phyloP scores from a whole-genome alignment of 2,797 vertebrate genomes.

The Tiaroga cobitis region DNA sequence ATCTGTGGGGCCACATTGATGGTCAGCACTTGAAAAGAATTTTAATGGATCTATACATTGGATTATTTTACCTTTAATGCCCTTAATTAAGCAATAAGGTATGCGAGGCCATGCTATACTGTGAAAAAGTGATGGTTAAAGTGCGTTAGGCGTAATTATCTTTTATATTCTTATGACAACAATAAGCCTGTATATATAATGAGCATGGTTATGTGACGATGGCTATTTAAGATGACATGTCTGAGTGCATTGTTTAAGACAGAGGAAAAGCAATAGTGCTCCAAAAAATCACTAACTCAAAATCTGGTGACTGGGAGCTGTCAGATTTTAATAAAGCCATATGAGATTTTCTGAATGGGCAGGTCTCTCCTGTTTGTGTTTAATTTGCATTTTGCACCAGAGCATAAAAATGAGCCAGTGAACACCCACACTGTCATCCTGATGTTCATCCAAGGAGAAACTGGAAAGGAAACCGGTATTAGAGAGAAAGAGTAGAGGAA shows the following conservation, averaged over 20 bases:
- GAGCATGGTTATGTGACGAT: background rate
- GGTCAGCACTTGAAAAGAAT: background rate
- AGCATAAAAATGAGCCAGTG: conserved; percentile 22
- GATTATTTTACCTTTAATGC: background rate
- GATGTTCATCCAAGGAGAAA: conserved; percentile 25
- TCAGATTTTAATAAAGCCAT: conserved; percentile 9
- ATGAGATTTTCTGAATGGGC: background rate
- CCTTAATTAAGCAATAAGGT: background rate
- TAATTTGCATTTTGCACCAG: conserved; percentile 24
- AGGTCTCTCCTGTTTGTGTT: conserved; percentile 8
- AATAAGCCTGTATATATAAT: background rate
- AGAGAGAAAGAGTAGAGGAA: background rate
- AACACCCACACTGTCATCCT: conserved; percentile 27
- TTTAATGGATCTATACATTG: background rate
- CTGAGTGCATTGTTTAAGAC: background rate
- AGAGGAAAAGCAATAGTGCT: background rate
- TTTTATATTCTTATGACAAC: background rate
- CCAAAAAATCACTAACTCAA: background rate
- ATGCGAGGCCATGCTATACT: background rate
- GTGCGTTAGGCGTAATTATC: background rate
- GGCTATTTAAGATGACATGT: background rate
- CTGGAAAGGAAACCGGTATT: background rate
- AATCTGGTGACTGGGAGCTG: background rate
- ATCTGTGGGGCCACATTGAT: background rate
- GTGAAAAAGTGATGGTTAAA: background rate